phyloP scores from a whole-genome alignment of 2,888 invertebrate species.

The Ryuthela nishihirai region DNA sequence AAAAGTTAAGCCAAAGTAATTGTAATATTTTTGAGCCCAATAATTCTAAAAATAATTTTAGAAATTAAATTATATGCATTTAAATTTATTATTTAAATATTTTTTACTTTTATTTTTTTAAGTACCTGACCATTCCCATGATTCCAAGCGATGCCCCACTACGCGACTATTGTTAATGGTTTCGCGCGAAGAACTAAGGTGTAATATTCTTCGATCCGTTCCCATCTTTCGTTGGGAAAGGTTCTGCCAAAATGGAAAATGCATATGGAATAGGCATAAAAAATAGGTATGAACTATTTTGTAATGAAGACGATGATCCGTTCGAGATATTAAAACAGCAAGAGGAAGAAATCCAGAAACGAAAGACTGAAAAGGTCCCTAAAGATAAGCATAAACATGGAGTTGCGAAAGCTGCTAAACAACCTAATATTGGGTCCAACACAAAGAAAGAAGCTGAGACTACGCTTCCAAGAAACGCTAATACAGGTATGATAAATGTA shows the following conservation, averaged over 20 bases:
- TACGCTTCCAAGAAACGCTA: too few species aligned
- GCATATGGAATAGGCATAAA: slow-evolving; percentile 83
- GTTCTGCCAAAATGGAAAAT: slow-evolving; percentile 67
- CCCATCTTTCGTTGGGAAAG: background rate
- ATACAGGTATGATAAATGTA: too few species aligned
- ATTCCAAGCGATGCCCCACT: background rate
- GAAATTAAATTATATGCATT: background rate
- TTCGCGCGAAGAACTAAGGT: background rate
- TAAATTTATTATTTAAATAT: too few species aligned
- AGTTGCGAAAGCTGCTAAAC: slow-evolving; percentile 10
- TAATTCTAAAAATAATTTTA: background rate
- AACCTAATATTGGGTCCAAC: background rate
- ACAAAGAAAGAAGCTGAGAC: too few species aligned
- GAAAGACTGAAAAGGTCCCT: slow-evolving; percentile 30
- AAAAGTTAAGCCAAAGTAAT: background rate
- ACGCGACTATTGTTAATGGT: too few species aligned
- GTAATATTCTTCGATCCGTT: background rate
- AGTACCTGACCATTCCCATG: background rate
- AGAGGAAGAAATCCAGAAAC: slow-evolving; percentile 59
- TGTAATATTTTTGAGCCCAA: background rate
- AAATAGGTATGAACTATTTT: slow-evolving; percentile 77
- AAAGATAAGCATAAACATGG: slow-evolving; percentile 17
- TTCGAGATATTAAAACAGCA: slow-evolving; percentile 72
- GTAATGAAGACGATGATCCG: slow-evolving; percentile 77
- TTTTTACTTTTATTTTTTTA: background rate